A percentile compares a stretch with the other conserved stretches of the same genome.
phyloP scores from a whole-genome alignment of 2,797 vertebrate genomes.

The Argyrosomus regius region DNA sequence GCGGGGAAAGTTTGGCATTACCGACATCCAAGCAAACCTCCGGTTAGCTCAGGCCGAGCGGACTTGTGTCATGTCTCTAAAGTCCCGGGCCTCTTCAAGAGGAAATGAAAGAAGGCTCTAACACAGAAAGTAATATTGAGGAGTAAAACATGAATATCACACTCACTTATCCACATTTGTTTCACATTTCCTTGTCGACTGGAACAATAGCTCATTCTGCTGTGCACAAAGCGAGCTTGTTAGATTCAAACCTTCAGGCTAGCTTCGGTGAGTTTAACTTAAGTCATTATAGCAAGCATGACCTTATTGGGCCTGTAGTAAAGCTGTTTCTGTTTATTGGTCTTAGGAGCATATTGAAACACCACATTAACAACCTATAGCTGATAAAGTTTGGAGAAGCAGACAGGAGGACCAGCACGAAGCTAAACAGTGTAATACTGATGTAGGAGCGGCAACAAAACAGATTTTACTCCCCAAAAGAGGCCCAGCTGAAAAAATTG shows the following conservation, averaged over 20 bases:
- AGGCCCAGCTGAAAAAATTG: too few species aligned
- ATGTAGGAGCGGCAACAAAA: too few species aligned
- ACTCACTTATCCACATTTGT: slow-evolving; percentile 37
- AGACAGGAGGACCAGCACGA: too few species aligned
- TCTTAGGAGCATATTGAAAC: background rate
- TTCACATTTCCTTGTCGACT: slow-evolving; percentile 32
- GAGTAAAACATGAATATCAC: slow-evolving; percentile 24
- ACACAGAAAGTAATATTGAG: slow-evolving; percentile 50
- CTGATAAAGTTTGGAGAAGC: background rate
- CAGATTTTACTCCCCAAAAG: too few species aligned
- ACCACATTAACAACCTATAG: background rate
- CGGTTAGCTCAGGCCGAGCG: slow-evolving; percentile 10
- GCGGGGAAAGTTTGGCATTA: slow-evolving; percentile 13
- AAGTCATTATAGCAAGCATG: background rate
- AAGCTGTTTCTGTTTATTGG: background rate
- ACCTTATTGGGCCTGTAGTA: background rate
- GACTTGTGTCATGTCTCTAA: slow-evolving; percentile 31
- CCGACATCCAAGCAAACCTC: slow-evolving; percentile 43
- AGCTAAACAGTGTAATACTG: too few species aligned
- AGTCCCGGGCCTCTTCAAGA: slow-evolving; percentile 41
- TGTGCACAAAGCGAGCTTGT: slow-evolving; percentile 32
- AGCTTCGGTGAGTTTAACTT: background rate
- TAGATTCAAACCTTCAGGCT: slow-evolving; percentile 12
- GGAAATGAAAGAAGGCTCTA: slow-evolving; percentile 63
- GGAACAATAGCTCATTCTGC: slow-evolving; percentile 17